Base-by-base conservation (phyloP, 2,888 invertebrate species). In the Cabera pusaria region DNA sequence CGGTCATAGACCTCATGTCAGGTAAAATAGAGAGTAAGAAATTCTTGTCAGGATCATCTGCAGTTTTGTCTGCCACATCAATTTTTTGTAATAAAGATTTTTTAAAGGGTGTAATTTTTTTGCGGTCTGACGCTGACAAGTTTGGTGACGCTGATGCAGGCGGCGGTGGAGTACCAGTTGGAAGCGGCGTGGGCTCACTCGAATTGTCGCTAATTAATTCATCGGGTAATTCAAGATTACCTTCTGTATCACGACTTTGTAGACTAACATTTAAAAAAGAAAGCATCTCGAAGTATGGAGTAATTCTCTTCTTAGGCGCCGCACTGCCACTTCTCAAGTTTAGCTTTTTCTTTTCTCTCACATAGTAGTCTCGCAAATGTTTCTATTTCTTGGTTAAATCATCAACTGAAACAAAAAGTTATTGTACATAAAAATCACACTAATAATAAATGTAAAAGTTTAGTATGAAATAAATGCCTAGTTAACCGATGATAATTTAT, bases 301-400 rank as follows among this genome's bases (percentile, higher is more conserved):
- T 46, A 22, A 36, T 38, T 41, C 46, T 39, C 33, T 46, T 46
- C 41, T 38, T 46, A 38, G 45, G 37, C 41, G 40, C 45, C 17
- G 45, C 33, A 37, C 37, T 43, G 20, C 31, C 38, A 34, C 43
- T 38, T 18, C 28, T 24, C 29, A 39, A 34, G 33, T 23, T 29
- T 33, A 32, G 31, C 27, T 36, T 36, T 42, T 36, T 27, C 18
- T 19, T 21, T 25, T 32, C 27, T 32, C 31, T 35, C 22, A 35
- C 26, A 22, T 34, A 28, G 20, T 34, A 28, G 22, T 35, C 42
- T 17, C 31, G 25, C 26, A 26, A n/a, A n/a, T n/a, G n/a, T n/a
- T n/a, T n/a, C n/a, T n/a, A n/a, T n/a, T n/a, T n/a, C n/a, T n/a
- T n/a, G n/a, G n/a, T n/a, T 26, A 42, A 36, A 26, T 42, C 36